A percentile compares a stretch with the other conserved stretches of the same genome.
Evolutionary conservation across 2,888 invertebrate genomes (phyloP).

Genomic region (Halocaridina rubra): DNA sequence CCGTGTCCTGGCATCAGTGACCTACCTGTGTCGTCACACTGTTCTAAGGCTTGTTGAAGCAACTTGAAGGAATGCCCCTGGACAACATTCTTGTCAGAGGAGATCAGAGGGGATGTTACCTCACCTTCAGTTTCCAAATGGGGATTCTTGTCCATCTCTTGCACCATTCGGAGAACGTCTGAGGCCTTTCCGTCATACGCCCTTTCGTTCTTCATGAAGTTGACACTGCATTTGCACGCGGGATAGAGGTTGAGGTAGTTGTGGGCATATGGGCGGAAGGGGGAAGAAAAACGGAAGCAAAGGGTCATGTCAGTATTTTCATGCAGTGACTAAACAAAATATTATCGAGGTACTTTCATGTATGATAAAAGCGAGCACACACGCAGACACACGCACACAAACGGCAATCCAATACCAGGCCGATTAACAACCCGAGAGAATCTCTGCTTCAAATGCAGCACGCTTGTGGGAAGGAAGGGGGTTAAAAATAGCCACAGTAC

Average conservation of each 20-base stretch:
- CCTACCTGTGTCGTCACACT: constrained; percentile 31
- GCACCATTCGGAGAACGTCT: constrained; percentile 90
- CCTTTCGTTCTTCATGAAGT: constrained; percentile 70
- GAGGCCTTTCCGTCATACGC: constrained; percentile 85
- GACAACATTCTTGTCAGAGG: constrained; percentile 55
- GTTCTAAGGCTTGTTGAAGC: constrained; percentile 52
- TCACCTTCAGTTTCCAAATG: constrained; percentile 72
- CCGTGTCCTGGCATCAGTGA: constrained; percentile 26
- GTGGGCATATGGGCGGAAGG: constrained; percentile 36
- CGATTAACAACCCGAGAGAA: too few species aligned
- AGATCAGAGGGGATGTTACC: constrained; percentile 50
- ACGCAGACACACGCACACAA: constrained; percentile 26
- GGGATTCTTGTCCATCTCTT: constrained; percentile 87
- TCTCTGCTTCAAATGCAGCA: too few species aligned
- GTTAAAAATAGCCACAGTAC: neutral
- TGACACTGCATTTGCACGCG: constrained; percentile 42
- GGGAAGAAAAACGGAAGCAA: constrained; percentile 33
- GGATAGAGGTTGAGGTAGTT: constrained; percentile 39
- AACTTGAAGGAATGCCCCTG: constrained; percentile 62
- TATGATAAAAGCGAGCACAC: constrained; percentile 34
- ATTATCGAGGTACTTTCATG: too few species aligned
- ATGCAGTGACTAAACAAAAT: constrained; percentile 16
- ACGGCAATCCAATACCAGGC: neutral
- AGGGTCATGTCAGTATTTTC: constrained; percentile 49
- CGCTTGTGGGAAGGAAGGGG: neutral